Evolutionary conservation across 1,140 invertebrate genomes (phyloP), one percentile per base, ranked within the genome.

Genomic region (Sycophaga agraensis): DNA sequence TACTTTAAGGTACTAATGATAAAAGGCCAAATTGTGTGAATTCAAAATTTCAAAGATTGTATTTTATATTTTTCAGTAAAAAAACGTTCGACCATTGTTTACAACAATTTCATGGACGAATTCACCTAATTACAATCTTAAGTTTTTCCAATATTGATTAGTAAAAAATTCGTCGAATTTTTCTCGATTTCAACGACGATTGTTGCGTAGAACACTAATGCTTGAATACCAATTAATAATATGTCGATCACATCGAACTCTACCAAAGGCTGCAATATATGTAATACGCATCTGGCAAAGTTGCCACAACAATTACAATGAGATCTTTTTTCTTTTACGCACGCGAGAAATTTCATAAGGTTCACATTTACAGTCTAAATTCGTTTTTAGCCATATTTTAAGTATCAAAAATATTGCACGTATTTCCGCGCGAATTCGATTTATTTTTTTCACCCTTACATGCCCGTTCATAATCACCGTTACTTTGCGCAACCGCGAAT

Each of bases 361-460:
- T 50, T 17, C 34, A 24, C 31, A 40, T n/a, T 49, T 51, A 53
- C 14, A 45, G 22, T 60, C 39, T 60, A 54, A 54, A 54, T 60
- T 54, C 14, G 28, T 46, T 53, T 43, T 56, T 56, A 43, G 16
- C 34, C 21, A n/a, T n/a, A 55, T 21, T 46, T 61, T 31, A 40
- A 55, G 59, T 61, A 61, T 61, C 59, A 61, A 61, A 61, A 61
- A 61, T 61, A 61, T 59, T 39, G 48, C 43, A 24, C 24, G 37
- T 11, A 28, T 14, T n/a, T n/a, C n/a, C 54, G 12, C 49, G 19
- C 35, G 12, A 2, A 31, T 31, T 51, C 4, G 12, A 51, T 24
- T 59, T 19, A 0, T 24, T 53, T 14, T 12, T 31, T 39, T 24
- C 48, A 9, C 22, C 1, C 43, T 16, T n/a, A n/a, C n/a, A n/a